Percentiles rank a stretch among this genome's conserved stretches.
Evolutionary conservation across 2,113 vertebrate genomes (phyloP).

Genomic region (Sander lucioperca): DNA sequence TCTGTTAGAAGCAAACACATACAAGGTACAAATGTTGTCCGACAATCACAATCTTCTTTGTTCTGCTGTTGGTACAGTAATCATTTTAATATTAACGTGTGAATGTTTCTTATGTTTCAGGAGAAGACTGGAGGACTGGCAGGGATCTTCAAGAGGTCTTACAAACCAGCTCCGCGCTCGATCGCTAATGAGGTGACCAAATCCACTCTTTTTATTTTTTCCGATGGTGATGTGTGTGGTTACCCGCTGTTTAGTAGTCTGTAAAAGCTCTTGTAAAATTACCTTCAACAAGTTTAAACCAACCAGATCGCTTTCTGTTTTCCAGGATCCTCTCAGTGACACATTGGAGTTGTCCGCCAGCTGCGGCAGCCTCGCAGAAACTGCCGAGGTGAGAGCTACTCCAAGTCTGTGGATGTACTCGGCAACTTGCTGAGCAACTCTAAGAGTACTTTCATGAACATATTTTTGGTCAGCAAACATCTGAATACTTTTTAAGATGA

Average conservation of each 20-base stretch:
- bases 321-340: constrained; percentile 74
- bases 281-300: neutral
- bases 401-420: neutral
- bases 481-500: too few species aligned
- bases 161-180: constrained; percentile 53
- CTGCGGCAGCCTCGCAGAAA: constrained; percentile 63
- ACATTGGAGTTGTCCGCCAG: constrained; percentile 31
- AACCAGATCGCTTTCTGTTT: neutral
- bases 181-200: constrained; percentile 39
- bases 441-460: too few species aligned
- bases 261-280: neutral
- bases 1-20: constrained; percentile 37
- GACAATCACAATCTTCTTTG: neutral
- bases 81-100: neutral
- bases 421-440: neutral
- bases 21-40: constrained; percentile 48
- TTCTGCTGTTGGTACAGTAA: neutral
- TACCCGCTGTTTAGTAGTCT: neutral
- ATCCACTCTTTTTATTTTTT: neutral
- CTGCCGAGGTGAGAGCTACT: constrained; percentile 28
- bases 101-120: constrained; percentile 35
- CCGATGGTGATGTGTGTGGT: neutral
- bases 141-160: constrained; percentile 70
- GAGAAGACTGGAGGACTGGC: constrained; percentile 64
- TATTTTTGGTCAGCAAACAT: too few species aligned